phyloP scores from a whole-genome alignment of 53 echinoderm and acorn worm genomes.

The Pentamera pediparva region DNA sequence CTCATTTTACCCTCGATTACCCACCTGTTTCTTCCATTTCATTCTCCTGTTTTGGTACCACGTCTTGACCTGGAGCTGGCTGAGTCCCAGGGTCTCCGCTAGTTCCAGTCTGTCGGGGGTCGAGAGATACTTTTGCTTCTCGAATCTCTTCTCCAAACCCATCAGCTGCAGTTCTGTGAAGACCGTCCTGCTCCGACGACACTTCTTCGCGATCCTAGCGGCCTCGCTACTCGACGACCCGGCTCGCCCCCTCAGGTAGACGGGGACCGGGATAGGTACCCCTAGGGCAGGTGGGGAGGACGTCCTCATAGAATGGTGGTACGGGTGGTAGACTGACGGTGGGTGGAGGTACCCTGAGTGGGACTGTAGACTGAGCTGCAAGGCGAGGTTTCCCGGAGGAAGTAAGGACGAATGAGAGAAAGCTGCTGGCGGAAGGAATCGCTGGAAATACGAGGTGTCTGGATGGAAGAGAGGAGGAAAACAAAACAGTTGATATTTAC shows the following conservation, averaged over 20 bases:
- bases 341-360: constrained; percentile 19
- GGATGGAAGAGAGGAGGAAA: background rate
- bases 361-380: constrained; percentile 8
- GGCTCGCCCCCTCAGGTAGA: constrained; percentile 82
- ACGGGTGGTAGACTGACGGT: background rate
- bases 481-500: no score
- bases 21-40: constrained; percentile 99
- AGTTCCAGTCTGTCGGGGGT: constrained; percentile 86
- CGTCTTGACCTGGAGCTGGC: constrained; percentile 91
- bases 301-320: constrained; percentile 8
- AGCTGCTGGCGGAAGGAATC: background rate
- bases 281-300: constrained; percentile 35
- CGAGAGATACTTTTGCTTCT: constrained; percentile 96
- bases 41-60: constrained; percentile 99
- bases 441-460: constrained; percentile 9
- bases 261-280: constrained; percentile 95
- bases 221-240: constrained; percentile 65
- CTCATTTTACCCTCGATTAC: background rate
- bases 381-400: background rate
- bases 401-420: constrained; percentile 1
- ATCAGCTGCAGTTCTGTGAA: constrained; percentile 95
- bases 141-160: constrained; percentile 94
- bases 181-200: constrained; percentile 85
- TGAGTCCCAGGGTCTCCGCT: constrained; percentile 87
- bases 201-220: constrained; percentile 85